phyloP scores from a whole-genome alignment of 2,113 vertebrate genomes.

The Python bivittatus region DNA sequence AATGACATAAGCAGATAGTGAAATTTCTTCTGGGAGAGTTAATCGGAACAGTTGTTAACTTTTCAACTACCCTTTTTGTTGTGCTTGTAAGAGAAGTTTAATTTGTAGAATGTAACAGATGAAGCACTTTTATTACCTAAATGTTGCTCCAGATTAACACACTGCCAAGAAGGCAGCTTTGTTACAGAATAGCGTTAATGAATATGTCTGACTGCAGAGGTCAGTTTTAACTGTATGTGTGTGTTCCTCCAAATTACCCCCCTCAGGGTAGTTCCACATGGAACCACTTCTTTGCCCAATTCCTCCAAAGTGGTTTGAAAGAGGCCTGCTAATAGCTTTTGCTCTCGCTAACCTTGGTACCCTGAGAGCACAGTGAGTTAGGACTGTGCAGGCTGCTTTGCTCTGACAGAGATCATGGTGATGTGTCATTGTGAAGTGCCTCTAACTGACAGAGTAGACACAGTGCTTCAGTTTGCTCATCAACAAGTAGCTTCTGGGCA shows the following conservation, averaged over 20 bases:
- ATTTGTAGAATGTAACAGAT: not conserved
- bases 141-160: not conserved
- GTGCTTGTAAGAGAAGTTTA: not conserved
- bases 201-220: not conserved
- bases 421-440: not conserved
- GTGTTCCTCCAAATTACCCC: not conserved
- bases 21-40: not conserved
- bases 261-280: not conserved
- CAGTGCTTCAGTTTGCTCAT: not conserved
- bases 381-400: not conserved
- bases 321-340: not conserved
- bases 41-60: not conserved
- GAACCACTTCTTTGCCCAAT: not conserved
- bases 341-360: not conserved
- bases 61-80: conserved; percentile 4
- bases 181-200: not conserved
- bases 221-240: conserved; percentile 1
- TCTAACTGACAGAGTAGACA: not conserved
- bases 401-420: not conserved
- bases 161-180: not conserved
- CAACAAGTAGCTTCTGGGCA: not conserved
- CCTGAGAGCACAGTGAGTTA: not conserved
- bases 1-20: not conserved
- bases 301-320: not conserved
- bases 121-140: not conserved